These are phyloP conservation scores for Drosophila maculinotata DNA, from an alignment of 2,888 invertebrate species.

Conservation along the genomic window DNA sequence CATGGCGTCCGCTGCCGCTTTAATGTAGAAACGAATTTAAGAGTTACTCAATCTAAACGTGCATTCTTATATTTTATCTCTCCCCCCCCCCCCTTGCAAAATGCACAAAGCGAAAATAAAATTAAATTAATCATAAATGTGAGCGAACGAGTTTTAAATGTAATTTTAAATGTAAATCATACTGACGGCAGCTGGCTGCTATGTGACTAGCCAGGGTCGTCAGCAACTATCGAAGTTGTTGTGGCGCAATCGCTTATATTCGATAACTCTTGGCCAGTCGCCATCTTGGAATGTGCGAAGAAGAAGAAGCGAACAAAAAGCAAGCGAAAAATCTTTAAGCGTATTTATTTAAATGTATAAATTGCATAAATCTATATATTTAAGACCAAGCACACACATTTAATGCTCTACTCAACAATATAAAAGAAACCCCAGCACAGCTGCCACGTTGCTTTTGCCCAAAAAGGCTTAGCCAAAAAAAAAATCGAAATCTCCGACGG, in stretches of 20 bases:
- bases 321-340: slow-evolving; percentile 76
- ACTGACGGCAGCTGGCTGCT: slow-evolving; percentile 28
- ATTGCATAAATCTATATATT: slow-evolving; percentile 62
- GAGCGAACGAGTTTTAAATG: slow-evolving; percentile 11
- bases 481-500: slow-evolving; percentile 70
- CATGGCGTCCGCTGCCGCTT: slow-evolving; percentile 58
- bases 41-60: slow-evolving; percentile 50
- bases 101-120: slow-evolving; percentile 36
- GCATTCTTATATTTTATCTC: slow-evolving; percentile 45
- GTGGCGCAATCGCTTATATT: slow-evolving; percentile 47
- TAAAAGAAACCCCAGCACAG: slow-evolving; percentile 46
- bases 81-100: slow-evolving; percentile 17
- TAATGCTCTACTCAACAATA: slow-evolving; percentile 48
- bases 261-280: slow-evolving; percentile 52
- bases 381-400: slow-evolving; percentile 47
- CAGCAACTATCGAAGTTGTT: slow-evolving; percentile 39
- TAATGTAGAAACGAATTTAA: slow-evolving; percentile 70
- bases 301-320: slow-evolving; percentile 76
- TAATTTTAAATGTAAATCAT: neutral
- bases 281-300: slow-evolving; percentile 62
- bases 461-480: slow-evolving; percentile 52
- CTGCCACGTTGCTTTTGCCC: slow-evolving; percentile 56
- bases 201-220: slow-evolving; percentile 26
- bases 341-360: slow-evolving; percentile 73
- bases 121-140: slow-evolving; percentile 16